Conservation (phyloP, 2,113 vertebrate genomes). For the Pedetes capensis region DNA sequence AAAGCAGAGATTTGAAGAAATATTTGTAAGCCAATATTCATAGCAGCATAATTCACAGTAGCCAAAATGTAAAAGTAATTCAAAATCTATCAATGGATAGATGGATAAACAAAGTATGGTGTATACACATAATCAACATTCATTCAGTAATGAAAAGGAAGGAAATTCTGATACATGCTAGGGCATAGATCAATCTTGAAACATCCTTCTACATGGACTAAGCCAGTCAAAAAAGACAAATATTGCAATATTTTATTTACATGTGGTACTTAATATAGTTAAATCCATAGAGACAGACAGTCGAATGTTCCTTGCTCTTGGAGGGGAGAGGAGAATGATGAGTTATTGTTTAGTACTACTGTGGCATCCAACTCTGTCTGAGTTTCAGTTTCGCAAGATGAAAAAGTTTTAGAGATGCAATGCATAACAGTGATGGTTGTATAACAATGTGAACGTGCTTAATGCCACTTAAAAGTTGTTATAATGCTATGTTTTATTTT, state of each 20-base stretch:
- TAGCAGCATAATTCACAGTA: too few relatives aligned
- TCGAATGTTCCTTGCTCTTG: neutral
- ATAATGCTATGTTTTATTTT: neutral
- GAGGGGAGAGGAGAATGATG: accelerated
- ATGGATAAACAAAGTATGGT: neutral
- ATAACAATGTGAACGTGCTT: neutral
- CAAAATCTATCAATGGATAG: too few relatives aligned
- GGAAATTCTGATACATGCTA: neutral
- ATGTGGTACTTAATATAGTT: neutral
- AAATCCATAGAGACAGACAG: neutral
- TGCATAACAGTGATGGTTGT: neutral
- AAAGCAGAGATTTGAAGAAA: too few relatives aligned
- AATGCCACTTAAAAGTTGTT: neutral
- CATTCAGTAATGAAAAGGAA: too few relatives aligned
- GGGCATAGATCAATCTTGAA: neutral
- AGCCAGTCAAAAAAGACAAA: neutral
- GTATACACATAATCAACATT: too few relatives aligned
- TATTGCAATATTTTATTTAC: neutral
- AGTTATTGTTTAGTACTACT: neutral
- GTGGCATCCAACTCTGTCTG: too few relatives aligned
- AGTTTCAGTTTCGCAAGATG: neutral
- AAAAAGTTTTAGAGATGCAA: neutral
- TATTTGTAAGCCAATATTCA: too few relatives aligned
- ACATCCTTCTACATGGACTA: neutral
- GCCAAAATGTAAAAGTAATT: too few relatives aligned